These are phyloP conservation scores for Macaria notata DNA, from an alignment of 2,888 invertebrate genomes.

Conservation along the genomic window DNA sequence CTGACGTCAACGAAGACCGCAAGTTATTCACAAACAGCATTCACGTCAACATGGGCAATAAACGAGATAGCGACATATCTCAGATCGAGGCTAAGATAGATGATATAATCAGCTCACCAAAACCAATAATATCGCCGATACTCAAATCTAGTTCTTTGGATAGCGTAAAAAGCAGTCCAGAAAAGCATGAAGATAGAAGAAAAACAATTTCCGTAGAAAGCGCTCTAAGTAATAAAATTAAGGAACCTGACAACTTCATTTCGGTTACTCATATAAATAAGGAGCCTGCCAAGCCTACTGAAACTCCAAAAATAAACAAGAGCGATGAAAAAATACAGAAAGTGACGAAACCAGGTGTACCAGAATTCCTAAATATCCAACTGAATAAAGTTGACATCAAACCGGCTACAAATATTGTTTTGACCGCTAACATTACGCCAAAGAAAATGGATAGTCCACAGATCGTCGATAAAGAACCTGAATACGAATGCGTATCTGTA, in stretches of 20 bases:
- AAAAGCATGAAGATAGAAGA: slow-evolving; percentile 71
- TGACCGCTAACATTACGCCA: slow-evolving; percentile 83
- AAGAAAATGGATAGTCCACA: slow-evolving; percentile 70
- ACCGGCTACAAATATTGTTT: slow-evolving; percentile 84
- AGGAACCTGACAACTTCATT: slow-evolving; percentile 72
- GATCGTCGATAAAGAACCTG: slow-evolving; percentile 54
- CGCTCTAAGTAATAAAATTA: slow-evolving; percentile 51
- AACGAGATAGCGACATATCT: slow-evolving; percentile 76
- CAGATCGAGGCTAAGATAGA: slow-evolving; percentile 81
- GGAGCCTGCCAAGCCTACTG: slow-evolving; percentile 58
- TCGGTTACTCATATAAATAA: slow-evolving; percentile 83
- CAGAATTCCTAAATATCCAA: slow-evolving; percentile 88
- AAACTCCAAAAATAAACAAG: slow-evolving; percentile 57
- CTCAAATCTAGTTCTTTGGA: slow-evolving; percentile 82
- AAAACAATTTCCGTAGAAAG: slow-evolving; percentile 79
- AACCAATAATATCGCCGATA: slow-evolving; percentile 74
- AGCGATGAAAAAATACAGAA: slow-evolving; percentile 67
- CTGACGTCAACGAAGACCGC: slow-evolving; percentile 62
- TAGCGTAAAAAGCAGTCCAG: slow-evolving; percentile 82
- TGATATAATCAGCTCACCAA: slow-evolving; percentile 79
- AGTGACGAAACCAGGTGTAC: slow-evolving; percentile 67
- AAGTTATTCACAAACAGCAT: slow-evolving; percentile 71
- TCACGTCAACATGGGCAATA: slow-evolving; percentile 66
- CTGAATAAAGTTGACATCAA: slow-evolving; percentile 86
- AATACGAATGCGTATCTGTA: slow-evolving; percentile 43